Evolutionary conservation across 2,113 vertebrate species (phyloP).

Genomic region (Engystomops pustulosus): DNA sequence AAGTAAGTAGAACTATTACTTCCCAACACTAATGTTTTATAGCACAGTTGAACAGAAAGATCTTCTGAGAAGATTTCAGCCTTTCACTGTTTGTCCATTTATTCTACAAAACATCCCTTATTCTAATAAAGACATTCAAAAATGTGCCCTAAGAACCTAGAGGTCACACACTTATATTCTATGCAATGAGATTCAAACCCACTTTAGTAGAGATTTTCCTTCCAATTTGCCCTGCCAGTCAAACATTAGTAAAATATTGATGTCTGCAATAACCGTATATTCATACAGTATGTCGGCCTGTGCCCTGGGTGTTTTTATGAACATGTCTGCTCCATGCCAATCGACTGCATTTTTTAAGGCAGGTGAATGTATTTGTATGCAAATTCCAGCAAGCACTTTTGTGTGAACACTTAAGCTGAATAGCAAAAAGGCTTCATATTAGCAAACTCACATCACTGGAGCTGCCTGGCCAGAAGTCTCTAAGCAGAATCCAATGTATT

Average conservation of each 20-base stretch:
- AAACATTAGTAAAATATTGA: slow-evolving; percentile 46
- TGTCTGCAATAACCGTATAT: slow-evolving; percentile 45
- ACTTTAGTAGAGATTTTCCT: slow-evolving; percentile 13
- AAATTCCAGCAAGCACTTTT: slow-evolving; percentile 45
- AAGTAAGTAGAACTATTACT: no score
- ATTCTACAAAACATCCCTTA: slow-evolving; percentile 3
- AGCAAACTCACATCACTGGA: slow-evolving; percentile 28
- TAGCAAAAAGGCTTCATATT: slow-evolving; percentile 34
- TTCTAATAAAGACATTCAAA: slow-evolving; percentile 12
- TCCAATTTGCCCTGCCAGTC: slow-evolving; percentile 31
- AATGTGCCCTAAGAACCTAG: neutral
- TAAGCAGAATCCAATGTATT: slow-evolving; percentile 41
- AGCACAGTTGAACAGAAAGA: no score
- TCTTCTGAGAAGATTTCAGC: no score
- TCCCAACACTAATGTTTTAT: no score
- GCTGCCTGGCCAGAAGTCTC: slow-evolving; percentile 42
- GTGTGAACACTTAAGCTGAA: slow-evolving; percentile 35
- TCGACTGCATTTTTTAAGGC: slow-evolving; percentile 24
- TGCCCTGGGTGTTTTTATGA: slow-evolving; percentile 34
- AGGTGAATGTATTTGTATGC: slow-evolving; percentile 54
- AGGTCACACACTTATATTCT: slow-evolving; percentile 8
- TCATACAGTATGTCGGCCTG: slow-evolving; percentile 48
- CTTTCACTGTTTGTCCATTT: no score
- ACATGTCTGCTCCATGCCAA: slow-evolving; percentile 49
- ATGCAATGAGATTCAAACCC: neutral